phyloP scores from a whole-genome alignment of 2,888 invertebrate genomes.

The Eupithecia vulgata region DNA sequence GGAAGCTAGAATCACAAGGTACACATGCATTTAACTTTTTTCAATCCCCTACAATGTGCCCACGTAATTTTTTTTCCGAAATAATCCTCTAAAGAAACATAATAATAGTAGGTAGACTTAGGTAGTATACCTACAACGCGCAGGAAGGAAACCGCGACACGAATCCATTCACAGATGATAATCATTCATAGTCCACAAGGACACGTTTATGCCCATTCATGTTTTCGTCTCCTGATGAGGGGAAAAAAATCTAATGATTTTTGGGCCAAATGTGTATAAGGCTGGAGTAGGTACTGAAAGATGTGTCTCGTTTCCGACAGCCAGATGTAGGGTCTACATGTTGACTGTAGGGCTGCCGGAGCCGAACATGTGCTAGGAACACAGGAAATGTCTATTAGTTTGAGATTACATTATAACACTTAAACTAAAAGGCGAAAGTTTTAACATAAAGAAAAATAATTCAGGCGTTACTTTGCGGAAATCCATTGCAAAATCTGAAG shows the following conservation, averaged over 20 bases:
- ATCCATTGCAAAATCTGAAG: too few relatives aligned
- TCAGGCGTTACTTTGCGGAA: too few relatives aligned
- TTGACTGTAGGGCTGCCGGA: constrained; percentile 45
- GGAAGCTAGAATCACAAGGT: neutral
- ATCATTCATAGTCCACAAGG: constrained; percentile 67
- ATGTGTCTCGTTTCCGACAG: constrained; percentile 63
- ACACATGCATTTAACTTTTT: neutral
- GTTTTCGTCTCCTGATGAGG: constrained; percentile 53
- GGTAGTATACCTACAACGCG: constrained; percentile 11
- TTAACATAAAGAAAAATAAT: too few relatives aligned
- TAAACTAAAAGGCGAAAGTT: neutral
- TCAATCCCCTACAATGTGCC: neutral
- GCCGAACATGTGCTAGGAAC: constrained; percentile 55
- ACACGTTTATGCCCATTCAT: constrained; percentile 67
- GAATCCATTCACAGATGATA: constrained; percentile 62
- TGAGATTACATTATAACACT: constrained; percentile 53
- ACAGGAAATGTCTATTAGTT: constrained; percentile 67
- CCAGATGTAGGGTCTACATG: constrained; percentile 61
- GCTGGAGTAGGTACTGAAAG: constrained; percentile 53
- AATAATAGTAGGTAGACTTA: constrained; percentile 1
- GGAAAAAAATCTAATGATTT: constrained; percentile 61
- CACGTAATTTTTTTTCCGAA: constrained; percentile 10
- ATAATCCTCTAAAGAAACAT: constrained; percentile 11
- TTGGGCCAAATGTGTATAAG: constrained; percentile 64
- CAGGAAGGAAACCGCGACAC: constrained; percentile 47